Evolutionary conservation across 2,113 vertebrate species (phyloP), one percentile per base, ranked within the genome.

Genomic region (Psephotus haematonotus): DNA sequence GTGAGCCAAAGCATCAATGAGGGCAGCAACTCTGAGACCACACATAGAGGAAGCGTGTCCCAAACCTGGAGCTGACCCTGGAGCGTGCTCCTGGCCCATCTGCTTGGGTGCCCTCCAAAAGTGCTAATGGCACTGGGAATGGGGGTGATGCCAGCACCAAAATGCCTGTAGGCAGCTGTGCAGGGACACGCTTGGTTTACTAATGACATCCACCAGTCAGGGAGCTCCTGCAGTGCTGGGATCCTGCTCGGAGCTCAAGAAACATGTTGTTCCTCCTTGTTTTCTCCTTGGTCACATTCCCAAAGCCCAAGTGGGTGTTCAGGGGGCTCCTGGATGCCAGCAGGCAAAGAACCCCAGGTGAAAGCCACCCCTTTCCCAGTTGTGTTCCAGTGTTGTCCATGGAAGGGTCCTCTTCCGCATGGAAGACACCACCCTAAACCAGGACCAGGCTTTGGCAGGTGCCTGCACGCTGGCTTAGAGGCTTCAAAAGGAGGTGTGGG

Each of bases 61-160:
- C 77, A 3, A 19, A 22, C 74, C 43, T 6, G 31, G 2, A 2
- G 4, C 70, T 17, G 41, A 11, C 43, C 60, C 72, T 3, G 0
- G 10, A 8, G 74, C 7, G 0, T 7, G n/a, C 3, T 64, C 74
- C 87, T 12, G 71, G 41, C 59, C 86, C 86, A 67, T 16, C 88
- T 88, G 86, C 90, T 62, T 59, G 90, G 59, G 53, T 53, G 59
- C 43, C 71, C 75, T 94, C 95, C 93, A 90, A 33, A 80, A 82
- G 49, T 1, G 17, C 59, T 33, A 2, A 74, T 6, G 67, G 63
- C 60, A 39, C n/a, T 0, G 0, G 82, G 37, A 69, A 37, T 0
- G 0, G 28, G 69, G 75, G 76, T 28, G 86, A 72, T 0, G 46
- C 60, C 86, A 52, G 70, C 87, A 59, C 78, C 65, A 4, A 62